Evolutionary conservation across 2,113 vertebrate genomes (phyloP).

Genomic region (Heteronetta atricapilla): DNA sequence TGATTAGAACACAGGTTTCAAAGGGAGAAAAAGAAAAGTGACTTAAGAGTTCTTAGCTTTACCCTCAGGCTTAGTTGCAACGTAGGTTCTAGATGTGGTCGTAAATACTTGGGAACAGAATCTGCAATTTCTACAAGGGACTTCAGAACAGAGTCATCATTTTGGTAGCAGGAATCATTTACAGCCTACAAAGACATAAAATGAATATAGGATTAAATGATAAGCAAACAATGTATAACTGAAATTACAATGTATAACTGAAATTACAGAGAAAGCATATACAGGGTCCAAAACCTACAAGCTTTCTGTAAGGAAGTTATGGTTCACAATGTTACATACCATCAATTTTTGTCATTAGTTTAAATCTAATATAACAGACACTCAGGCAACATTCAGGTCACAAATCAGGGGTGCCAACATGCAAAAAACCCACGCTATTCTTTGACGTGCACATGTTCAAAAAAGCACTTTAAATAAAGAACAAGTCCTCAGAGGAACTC

Average conservation of each 20-base stretch:
- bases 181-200: constrained; percentile 81
- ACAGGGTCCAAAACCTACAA: not conserved
- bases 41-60: not conserved
- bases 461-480: not conserved
- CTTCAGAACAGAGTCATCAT: constrained; percentile 95
- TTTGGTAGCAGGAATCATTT: constrained; percentile 95
- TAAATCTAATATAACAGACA: not conserved
- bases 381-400: not conserved
- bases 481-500: not conserved
- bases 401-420: not conserved
- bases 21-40: not conserved
- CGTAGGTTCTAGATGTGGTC: constrained; percentile 93
- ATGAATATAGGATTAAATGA: not conserved
- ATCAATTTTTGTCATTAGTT: not conserved
- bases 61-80: constrained; percentile 96
- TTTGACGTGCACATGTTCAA: not conserved
- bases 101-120: constrained; percentile 94
- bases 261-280: not conserved
- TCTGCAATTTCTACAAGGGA: constrained; percentile 97
- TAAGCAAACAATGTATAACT: not conserved
- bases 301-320: not conserved
- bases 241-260: not conserved
- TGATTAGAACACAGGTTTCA: not conserved
- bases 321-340: not conserved
- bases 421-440: not conserved